These are phyloP conservation scores for Megalurothrips usitatus DNA, from an alignment of 2,888 invertebrate genomes.

Conservation along the genomic window DNA sequence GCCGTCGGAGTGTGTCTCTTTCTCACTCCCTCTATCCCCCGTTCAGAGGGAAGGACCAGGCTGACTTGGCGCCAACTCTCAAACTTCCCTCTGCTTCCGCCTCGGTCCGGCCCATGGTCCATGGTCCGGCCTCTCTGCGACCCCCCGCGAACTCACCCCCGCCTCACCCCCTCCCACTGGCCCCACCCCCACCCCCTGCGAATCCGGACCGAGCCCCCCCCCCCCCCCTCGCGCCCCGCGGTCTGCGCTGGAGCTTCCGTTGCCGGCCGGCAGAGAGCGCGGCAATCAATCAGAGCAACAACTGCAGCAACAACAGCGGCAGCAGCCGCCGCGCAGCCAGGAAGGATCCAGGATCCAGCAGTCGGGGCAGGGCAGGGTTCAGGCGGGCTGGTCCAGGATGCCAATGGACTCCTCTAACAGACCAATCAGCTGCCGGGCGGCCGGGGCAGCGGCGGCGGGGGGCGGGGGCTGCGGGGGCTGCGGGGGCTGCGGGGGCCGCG, in stretches of 20 bases:
- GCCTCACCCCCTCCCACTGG: background rate
- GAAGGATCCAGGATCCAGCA: conserved; percentile 2
- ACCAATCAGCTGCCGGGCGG: background rate
- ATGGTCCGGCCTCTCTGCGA: no score
- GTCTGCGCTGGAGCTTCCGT: background rate
- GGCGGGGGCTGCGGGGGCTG: no score
- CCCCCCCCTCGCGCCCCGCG: no score
- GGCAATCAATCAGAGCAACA: background rate
- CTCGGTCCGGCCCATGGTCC: no score
- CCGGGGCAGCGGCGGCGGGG: background rate
- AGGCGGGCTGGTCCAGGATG: background rate
- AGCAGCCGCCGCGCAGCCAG: background rate
- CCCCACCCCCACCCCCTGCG: background rate
- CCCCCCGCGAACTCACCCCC: no score
- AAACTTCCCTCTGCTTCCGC: no score
- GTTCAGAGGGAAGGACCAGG: no score
- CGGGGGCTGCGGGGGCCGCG: no score
- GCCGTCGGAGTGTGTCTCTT: background rate
- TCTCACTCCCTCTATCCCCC: background rate
- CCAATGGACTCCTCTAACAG: background rate
- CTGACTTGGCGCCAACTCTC: no score
- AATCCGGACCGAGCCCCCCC: no score
- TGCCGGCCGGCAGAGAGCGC: background rate
- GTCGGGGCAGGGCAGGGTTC: background rate
- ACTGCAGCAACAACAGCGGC: background rate